Evolutionary conservation across 2,888 invertebrate species (phyloP).

Genomic region (Tenthredo livida): DNA sequence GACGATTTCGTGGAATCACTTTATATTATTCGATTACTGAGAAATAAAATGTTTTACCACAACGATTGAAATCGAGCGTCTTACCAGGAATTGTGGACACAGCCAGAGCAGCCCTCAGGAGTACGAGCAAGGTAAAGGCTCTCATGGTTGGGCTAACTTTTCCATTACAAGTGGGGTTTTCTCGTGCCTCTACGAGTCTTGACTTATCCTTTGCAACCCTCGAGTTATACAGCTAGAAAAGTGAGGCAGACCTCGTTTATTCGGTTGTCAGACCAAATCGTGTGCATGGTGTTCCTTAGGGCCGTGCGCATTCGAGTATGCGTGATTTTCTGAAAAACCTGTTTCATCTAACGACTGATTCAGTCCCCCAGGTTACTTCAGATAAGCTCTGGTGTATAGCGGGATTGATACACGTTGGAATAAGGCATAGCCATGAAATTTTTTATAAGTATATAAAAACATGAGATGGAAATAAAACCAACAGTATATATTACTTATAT

Average conservation of each 20-base stretch:
- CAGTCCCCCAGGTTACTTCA: background rate
- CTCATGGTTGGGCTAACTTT: slow-evolving; percentile 14
- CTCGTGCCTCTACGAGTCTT: slow-evolving; percentile 22
- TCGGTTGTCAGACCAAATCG: background rate
- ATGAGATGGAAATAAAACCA: background rate
- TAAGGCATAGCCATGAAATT: background rate
- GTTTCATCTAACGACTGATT: background rate
- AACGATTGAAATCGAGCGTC: background rate
- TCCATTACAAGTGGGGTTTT: background rate
- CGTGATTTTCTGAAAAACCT: background rate
- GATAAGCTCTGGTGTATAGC: background rate
- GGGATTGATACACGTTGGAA: background rate
- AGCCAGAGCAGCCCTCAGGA: background rate
- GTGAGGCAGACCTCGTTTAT: background rate
- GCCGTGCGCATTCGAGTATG: slow-evolving; percentile 46
- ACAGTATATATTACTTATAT: no score
- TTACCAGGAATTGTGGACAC: background rate
- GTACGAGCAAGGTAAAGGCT: slow-evolving; percentile 7
- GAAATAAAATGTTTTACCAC: background rate
- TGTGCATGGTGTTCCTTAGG: background rate
- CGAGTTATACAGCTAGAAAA: background rate
- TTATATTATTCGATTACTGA: background rate
- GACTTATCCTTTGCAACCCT: background rate
- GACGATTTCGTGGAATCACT: background rate
- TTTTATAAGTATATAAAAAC: background rate